These are phyloP conservation scores for Synaphobranchus kaupii DNA, from an alignment of 2,797 vertebrate species.

Conservation along the genomic window DNA sequence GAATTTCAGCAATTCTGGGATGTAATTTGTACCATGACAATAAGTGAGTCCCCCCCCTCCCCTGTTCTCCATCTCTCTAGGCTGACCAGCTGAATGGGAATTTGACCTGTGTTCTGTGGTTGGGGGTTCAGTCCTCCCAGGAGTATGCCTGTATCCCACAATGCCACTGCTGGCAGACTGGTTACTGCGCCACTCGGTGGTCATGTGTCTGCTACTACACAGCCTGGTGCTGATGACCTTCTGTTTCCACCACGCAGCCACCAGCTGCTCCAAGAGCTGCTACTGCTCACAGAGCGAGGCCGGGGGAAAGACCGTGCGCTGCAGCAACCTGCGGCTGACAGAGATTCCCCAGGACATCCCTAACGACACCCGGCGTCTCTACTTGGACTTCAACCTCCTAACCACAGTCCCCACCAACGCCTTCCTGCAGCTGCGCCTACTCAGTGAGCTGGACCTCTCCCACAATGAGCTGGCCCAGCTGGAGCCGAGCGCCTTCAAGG, in stretches of 20 bases:
- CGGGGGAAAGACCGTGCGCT: slow-evolving; percentile 86
- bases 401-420: slow-evolving; percentile 82
- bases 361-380: slow-evolving; percentile 88
- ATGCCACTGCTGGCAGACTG: slow-evolving; percentile 71
- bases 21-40: slow-evolving; percentile 41
- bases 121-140: slow-evolving; percentile 44
- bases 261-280: slow-evolving; percentile 86
- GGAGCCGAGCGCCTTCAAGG: slow-evolving; percentile 85
- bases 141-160: slow-evolving; percentile 64
- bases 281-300: slow-evolving; percentile 84
- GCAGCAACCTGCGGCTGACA: slow-evolving; percentile 87
- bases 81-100: slow-evolving; percentile 50
- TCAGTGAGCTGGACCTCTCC: slow-evolving; percentile 91
- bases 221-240: slow-evolving; percentile 84
- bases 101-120: slow-evolving; percentile 52
- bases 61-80: slow-evolving; percentile 49
- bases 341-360: slow-evolving; percentile 89
- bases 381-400: slow-evolving; percentile 91
- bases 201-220: slow-evolving; percentile 83
- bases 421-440: slow-evolving; percentile 81
- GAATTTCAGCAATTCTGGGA: slow-evolving; percentile 14
- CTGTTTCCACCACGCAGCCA: slow-evolving; percentile 73
- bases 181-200: slow-evolving; percentile 74
- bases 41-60: slow-evolving; percentile 24
- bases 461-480: slow-evolving; percentile 84